Evolutionary conservation across 2,797 vertebrate species (phyloP), one percentile per base, ranked within the genome.

Genomic region (Sebastes nivosus): DNA sequence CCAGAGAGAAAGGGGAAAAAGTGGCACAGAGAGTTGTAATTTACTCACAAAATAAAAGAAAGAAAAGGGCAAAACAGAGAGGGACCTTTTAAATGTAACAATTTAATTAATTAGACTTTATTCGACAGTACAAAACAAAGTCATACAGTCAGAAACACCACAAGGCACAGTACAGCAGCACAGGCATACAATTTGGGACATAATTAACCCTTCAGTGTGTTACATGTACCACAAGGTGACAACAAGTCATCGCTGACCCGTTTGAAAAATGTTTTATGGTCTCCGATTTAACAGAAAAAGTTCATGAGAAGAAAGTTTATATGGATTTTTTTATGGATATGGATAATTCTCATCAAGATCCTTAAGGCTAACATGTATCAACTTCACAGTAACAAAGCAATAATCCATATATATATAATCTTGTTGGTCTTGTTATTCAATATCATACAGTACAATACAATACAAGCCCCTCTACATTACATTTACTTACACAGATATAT

Each of bases 111-210:
- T 79, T 59, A 65, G 83, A 92, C 71, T 92, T 93, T 91, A 88
- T 90, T 90, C 76, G 88, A 94, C 91, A 66, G 87, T 93, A 91
- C 90, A 92, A 93, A 94, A 88, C 85, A 89, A 91, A 88, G 80
- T 87, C 65, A 91, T 91, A 93, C 83, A 77, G 79, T 88, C 86
- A 82, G 82, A 91, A 92, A 93, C 92, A 91, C 29, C 87, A 93
- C 88, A 88, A 88, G 90, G 85, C 89, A 93, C 89, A 84, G 81
- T 80, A 93, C 91, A 94, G 89, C 83, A 91, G 87, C 90, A 94
- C 90, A 89, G 78, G 84, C 83, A 73, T 90, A 92, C 77, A 75
- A 50, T 86, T 79, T 84, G 79, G 90, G 87, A 93, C 81, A 81
- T 55, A 81, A 61, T 82, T 27, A 83, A 87, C 76, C 85, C 83